Evolutionary conservation across 2,888 invertebrate species (phyloP), one percentile per base, ranked within the genome.

Genomic region (Sinentomon sp.): DNA sequence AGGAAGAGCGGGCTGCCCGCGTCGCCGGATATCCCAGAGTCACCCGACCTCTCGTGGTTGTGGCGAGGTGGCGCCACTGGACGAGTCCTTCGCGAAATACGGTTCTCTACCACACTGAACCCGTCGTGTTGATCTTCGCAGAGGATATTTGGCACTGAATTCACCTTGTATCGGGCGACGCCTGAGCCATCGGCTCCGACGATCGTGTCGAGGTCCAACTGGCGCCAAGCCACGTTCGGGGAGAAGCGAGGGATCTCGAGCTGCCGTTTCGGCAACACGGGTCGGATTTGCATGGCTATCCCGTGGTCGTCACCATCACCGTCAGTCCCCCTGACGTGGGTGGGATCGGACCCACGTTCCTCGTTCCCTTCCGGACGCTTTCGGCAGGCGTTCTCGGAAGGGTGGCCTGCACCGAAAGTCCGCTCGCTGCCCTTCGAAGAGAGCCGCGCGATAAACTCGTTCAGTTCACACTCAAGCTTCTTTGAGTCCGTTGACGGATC

Each of bases 11-110:
- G 63, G 35, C 63, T 64, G 13, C 48, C 49, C n/a, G 63, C 68
- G 48, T 76, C 76, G 1, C 74, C 76, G 1, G 75, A 76, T 43
- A 77, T 77, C 1, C 76, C 77, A 1, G 75, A 76, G 52, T 78
- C 77, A 0, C 73, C 76, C 2, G 74, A 75, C 50, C 75, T 73
- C 46, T 75, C 75, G 38, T 66, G 43, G 24, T 43, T 44, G 17
- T 41, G 61, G 32, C 47, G 32, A 14, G 47, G 45, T 3, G 50
- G 49, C 5, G 50, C 49, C 19, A 45, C 41, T 23, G 49, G 48
- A 19, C 49, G 36, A 17, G 48, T 46, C 25, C 44, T 41, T 17
- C 48, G 34, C 16, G 45, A 43, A 33, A 50, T 49, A 22, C 45
- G 44, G 30, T 48, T 51, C 52, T 51, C 46, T 31, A 36, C 38